phyloP scores from a whole-genome alignment of 2,113 vertebrate genomes.

The Eira barbara region DNA sequence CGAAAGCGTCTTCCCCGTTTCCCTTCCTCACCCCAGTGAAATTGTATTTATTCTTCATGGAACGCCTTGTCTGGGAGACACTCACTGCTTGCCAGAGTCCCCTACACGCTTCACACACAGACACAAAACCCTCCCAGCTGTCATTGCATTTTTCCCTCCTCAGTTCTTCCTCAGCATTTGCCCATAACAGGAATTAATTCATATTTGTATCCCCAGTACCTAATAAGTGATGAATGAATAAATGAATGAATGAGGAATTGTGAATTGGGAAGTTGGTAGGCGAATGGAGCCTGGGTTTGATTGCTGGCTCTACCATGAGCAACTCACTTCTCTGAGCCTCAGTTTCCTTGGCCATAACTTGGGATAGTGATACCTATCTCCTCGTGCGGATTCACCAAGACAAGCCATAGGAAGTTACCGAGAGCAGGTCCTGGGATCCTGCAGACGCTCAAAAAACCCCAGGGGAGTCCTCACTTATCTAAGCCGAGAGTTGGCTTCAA shows the following conservation, averaged over 20 bases:
- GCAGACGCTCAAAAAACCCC: background rate
- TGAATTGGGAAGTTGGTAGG: background rate
- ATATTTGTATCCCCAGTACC: conserved; percentile 1
- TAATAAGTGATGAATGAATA: background rate
- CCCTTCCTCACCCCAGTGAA: background rate
- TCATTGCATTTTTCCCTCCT: conserved; percentile 35
- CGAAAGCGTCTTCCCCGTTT: background rate
- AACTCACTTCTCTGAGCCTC: background rate
- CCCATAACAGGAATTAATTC: conserved; percentile 27
- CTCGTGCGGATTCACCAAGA: background rate
- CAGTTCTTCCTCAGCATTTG: background rate
- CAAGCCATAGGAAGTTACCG: background rate
- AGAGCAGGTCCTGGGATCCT: background rate
- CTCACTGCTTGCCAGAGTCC: background rate
- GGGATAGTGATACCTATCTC: background rate
- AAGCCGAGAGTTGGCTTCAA: background rate
- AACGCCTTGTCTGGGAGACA: conserved; percentile 37
- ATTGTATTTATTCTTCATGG: conserved; percentile 42
- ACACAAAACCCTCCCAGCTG: conserved; percentile 25
- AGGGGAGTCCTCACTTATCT: background rate
- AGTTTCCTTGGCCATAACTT: background rate
- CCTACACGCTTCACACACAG: background rate
- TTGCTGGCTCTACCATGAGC: background rate
- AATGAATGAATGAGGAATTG: background rate
- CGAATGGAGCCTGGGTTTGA: background rate